Conservation (phyloP, 2,888 invertebrate genomes). For the Atrina japonica region DNA sequence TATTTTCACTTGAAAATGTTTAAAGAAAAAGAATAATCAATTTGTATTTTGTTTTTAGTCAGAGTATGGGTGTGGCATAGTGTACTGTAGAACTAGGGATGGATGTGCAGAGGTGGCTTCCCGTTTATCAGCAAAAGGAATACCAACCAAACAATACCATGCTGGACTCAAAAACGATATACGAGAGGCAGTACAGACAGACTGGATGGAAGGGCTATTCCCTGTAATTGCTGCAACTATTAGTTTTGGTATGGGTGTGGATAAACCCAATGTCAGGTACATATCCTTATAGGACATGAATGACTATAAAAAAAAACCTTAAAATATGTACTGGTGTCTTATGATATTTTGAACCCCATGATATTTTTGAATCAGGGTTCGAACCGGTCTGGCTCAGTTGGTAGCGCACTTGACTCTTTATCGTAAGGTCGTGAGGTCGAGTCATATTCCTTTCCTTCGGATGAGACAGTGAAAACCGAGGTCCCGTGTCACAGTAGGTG, state of each 20-base stretch:
- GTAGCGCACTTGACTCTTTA: too few relatives aligned
- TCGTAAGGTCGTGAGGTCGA: too few relatives aligned
- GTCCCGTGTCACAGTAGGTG: too few relatives aligned
- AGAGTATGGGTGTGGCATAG: conserved; percentile 88
- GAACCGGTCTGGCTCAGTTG: too few relatives aligned
- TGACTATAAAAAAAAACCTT: too few relatives aligned
- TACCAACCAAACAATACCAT: conserved; percentile 93
- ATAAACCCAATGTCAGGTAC: conserved; percentile 94
- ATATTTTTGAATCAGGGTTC: background rate
- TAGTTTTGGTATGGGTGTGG: conserved; percentile 99
- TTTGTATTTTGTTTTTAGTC: conserved; percentile 54
- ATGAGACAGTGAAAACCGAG: too few relatives aligned
- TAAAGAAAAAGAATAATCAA: too few relatives aligned
- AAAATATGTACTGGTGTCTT: too few relatives aligned
- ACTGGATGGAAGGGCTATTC: conserved; percentile 94
- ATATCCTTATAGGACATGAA: too few relatives aligned
- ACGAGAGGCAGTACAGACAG: conserved; percentile 90
- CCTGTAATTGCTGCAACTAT: conserved; percentile 97
- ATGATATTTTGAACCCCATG: background rate
- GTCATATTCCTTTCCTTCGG: too few relatives aligned
- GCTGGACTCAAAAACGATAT: conserved; percentile 85
- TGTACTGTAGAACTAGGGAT: conserved; percentile 97
- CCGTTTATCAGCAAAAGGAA: conserved; percentile 85
- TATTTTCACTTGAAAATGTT: too few relatives aligned
- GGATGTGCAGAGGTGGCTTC: conserved; percentile 92